A percentile compares a stretch with the other conserved stretches of the same genome.
These are phyloP conservation scores for Alviniconcha strummeri DNA, from an alignment of 2,888 invertebrate species.

Conservation along the genomic window DNA sequence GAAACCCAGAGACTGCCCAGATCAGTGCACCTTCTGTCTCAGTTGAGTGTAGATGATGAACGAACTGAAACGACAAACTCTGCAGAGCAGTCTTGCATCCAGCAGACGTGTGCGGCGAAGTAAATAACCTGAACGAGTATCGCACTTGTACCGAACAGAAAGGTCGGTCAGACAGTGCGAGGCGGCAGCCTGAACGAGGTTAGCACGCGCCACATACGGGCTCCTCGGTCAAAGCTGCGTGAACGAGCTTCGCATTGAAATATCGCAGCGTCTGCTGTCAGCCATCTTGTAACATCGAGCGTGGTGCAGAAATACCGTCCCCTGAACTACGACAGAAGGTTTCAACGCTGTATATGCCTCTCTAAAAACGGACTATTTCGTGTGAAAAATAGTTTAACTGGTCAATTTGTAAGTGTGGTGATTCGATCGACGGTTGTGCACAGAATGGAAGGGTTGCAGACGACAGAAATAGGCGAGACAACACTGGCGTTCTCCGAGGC, in stretches of 20 bases:
- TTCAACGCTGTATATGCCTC: too few relatives aligned
- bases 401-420: too few relatives aligned
- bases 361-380: too few relatives aligned
- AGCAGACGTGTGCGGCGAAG: background rate
- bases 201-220: constrained; percentile 30
- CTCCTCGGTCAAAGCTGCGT: constrained; percentile 30
- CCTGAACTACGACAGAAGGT: too few relatives aligned
- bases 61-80: background rate
- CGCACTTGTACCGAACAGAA: background rate
- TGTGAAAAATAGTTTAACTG: too few relatives aligned
- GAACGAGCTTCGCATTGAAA: constrained; percentile 30
- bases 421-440: too few relatives aligned
- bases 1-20: background rate
- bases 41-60: background rate
- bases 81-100: background rate
- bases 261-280: constrained; percentile 26
- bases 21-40: background rate
- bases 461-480: constrained; percentile 11
- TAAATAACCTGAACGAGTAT: constrained; percentile 13
- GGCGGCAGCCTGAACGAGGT: constrained; percentile 18
- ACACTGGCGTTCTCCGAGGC: background rate
- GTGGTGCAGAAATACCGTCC: too few relatives aligned
- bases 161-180: constrained; percentile 17
- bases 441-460: constrained; percentile 19
- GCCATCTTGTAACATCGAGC: constrained; percentile 26